Base-by-base conservation (phyloP, 2,797 vertebrate genomes). In the Spinibarbus caldwelli region DNA sequence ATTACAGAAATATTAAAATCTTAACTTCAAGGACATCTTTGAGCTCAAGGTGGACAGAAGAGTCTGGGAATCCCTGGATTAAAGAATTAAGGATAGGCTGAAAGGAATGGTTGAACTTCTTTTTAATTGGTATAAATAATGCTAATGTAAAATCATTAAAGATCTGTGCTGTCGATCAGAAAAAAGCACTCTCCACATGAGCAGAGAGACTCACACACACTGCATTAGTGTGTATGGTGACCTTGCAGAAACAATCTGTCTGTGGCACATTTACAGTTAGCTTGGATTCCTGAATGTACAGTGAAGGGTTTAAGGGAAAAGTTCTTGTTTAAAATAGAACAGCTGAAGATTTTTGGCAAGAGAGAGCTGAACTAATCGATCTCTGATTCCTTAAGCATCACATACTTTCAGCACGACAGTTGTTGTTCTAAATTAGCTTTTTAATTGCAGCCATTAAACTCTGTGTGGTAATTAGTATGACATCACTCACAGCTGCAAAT, bases 371-470 rank as follows among this genome's bases (percentile, higher is more conserved):
- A 84, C 90, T 93, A 93, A 94, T 93, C 89, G 54, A 15, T 83
- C 67, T 86, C 89, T 89, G 88, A 90, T 89, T 91, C 92, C 92
- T 91, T 92, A 91, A 90, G 91, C 92, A 90, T 87, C 88, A 80
- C 36, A 91, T 92, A 38, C 38, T 38, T 38, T 38, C 38, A 38
- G 71, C 88, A 76, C 88, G 91, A 91, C 90, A 92, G 89, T 92
- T 91, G n/a, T n/a, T n/a, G n/a, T 91, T 94, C 90, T 91, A 93
- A 92, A 93, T 93, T 90, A 92, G 91, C 90, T 88, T 84, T 86
- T 92, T 94, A 94, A 94, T 94, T 93, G 93, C 89, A 89, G 89
- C 90, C 92, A 90, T 94, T 94, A 92, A 93, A 91, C 88, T 87
- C 82, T 85, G 86, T 90, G 87, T 89, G n/a, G 59, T 89, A 88